These are phyloP conservation scores for Caenorhabditis doughertyi DNA, from an alignment of 2,888 invertebrate species.

Conservation along the genomic window DNA sequence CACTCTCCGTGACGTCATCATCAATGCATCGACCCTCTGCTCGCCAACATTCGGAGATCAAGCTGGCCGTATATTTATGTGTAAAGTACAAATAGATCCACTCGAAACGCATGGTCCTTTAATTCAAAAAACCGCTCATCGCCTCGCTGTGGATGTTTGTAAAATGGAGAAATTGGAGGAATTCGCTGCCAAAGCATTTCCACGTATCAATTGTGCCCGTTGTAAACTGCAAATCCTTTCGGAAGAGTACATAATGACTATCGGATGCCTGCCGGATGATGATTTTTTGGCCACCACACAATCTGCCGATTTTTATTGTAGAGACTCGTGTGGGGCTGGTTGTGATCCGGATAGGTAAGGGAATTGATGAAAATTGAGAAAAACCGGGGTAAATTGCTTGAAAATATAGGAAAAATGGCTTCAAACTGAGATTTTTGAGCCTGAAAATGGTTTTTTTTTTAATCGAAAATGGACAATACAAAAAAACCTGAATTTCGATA, in stretches of 20 bases:
- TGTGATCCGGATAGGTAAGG: conserved; percentile 71
- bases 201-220: conserved; percentile 26
- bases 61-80: conserved; percentile 74
- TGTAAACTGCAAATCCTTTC: conserved; percentile 41
- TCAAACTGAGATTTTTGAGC: too few species aligned
- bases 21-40: conserved; percentile 81
- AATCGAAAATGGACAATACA: too few species aligned
- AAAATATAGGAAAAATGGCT: too few species aligned
- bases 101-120: conserved; percentile 9
- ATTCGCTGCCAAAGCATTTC: conserved; percentile 49
- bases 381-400: too few species aligned
- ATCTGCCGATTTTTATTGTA: conserved; percentile 76
- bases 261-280: conserved; percentile 71
- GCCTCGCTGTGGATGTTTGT: conserved; percentile 72
- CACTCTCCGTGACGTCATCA: conserved; percentile 68
- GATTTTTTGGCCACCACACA: conserved; percentile 76
- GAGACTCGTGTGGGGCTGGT: conserved; percentile 73
- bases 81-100: conserved; percentile 72
- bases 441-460: too few species aligned
- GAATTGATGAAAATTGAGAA: too few species aligned
- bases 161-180: conserved; percentile 67
- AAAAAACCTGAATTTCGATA: too few species aligned
- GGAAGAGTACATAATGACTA: conserved; percentile 60
- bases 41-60: conserved; percentile 80
- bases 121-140: conserved; percentile 70